Conservation (phyloP, 2,113 vertebrate species). For the Ceyx cyanopectus region DNA sequence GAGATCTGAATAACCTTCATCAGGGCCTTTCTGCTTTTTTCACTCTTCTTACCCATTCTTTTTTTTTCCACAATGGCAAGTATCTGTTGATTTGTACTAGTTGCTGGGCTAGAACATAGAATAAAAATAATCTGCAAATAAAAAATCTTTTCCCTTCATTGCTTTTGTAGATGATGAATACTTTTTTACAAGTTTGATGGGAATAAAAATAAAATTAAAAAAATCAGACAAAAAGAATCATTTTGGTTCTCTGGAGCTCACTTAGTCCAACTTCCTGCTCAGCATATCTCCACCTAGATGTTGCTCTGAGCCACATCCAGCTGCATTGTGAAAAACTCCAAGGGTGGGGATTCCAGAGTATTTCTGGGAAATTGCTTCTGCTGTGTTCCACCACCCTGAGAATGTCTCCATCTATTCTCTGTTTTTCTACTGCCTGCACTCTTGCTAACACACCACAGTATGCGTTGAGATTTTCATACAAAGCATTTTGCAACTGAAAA, state of each 20-base stretch:
- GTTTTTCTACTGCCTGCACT: background rate
- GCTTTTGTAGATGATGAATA: background rate
- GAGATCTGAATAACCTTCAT: background rate
- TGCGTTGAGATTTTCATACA: background rate
- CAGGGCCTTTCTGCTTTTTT: background rate
- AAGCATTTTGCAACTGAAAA: background rate
- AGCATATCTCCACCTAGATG: background rate
- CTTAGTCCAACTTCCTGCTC: background rate
- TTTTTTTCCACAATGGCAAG: background rate
- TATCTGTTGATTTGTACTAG: background rate
- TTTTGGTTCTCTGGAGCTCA: background rate
- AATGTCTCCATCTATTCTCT: background rate
- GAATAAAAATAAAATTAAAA: background rate
- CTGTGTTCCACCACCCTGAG: background rate
- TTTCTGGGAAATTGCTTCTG: background rate
- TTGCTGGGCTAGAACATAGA: background rate
- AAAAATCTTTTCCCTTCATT: background rate
- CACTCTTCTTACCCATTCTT: background rate
- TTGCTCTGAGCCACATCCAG: background rate
- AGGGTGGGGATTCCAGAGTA: background rate
- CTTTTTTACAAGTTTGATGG: background rate
- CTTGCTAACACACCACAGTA: background rate
- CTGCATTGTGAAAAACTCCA: background rate
- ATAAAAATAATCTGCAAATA: background rate
- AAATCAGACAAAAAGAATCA: accelerated